These are phyloP conservation scores for Gymnocephalus cernua DNA, from an alignment of 2,113 vertebrate species.

Conservation along the genomic window DNA sequence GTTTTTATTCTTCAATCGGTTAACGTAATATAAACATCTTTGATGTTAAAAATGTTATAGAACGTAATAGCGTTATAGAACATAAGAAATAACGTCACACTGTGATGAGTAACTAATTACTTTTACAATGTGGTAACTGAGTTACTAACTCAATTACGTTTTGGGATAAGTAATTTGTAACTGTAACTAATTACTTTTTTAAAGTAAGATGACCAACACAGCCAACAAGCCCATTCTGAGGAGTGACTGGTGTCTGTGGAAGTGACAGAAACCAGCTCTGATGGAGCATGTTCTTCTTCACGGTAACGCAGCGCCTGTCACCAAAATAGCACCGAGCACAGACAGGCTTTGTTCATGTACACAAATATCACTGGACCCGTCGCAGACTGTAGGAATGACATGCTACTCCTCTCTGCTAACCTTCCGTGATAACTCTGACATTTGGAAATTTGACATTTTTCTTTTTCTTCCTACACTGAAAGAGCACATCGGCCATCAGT, in stretches of 20 bases:
- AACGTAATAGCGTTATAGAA: no score
- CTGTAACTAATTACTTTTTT: no score
- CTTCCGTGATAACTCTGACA: conserved; percentile 50
- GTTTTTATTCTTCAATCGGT: no score
- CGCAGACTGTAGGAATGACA: conserved; percentile 22
- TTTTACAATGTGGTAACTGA: no score
- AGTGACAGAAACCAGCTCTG: conserved; percentile 20
- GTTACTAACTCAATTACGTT: no score
- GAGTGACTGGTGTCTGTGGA: conserved; percentile 26
- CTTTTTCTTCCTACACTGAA: conserved; percentile 16
- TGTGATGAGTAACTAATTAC: no score
- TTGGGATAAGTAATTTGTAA: no score
- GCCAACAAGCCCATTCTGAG: neutral
- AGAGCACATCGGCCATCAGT: conserved; percentile 9
- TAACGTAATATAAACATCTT: no score
- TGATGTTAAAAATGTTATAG: no score
- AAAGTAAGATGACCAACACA: no score
- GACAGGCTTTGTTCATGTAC: conserved; percentile 17
- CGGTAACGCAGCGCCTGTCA: neutral
- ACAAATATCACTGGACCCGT: conserved; percentile 52
- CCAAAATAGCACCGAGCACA: conserved; percentile 28
- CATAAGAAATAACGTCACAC: no score
- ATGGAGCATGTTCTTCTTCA: conserved; percentile 5
- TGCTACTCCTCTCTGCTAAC: conserved; percentile 16
- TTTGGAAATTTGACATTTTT: conserved; percentile 64